These are phyloP conservation scores for Drosophila neocordata DNA, from an alignment of 1,140 invertebrate species.

Conservation along the genomic window DNA sequence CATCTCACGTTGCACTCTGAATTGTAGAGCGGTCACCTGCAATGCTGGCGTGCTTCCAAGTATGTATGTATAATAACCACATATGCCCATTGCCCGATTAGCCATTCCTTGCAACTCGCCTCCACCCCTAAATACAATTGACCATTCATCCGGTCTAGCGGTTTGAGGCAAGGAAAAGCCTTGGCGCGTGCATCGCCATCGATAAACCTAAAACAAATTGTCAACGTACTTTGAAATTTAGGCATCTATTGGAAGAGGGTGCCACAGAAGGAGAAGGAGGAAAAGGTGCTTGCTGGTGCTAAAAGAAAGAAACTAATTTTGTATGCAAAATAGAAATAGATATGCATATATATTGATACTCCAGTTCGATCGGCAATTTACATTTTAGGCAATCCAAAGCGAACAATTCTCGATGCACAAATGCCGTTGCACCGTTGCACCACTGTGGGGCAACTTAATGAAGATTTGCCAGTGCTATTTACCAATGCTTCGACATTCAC, in stretches of 20 bases:
- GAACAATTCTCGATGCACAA: slow-evolving; percentile 35
- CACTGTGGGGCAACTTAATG: slow-evolving; percentile 8
- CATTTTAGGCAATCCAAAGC: slow-evolving; percentile 48
- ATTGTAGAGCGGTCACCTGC: slow-evolving; percentile 63
- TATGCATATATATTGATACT: slow-evolving; percentile 38
- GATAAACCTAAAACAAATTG: slow-evolving; percentile 29
- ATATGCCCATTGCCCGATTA: slow-evolving; percentile 25
- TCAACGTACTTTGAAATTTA: slow-evolving; percentile 6
- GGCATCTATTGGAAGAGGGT: neutral
- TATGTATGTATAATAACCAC: slow-evolving; percentile 48
- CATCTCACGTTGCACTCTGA: slow-evolving; percentile 64
- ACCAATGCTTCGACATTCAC: no score
- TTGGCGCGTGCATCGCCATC: slow-evolving; percentile 58
- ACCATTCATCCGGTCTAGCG: slow-evolving; percentile 39
- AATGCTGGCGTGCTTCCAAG: slow-evolving; percentile 59
- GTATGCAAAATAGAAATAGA: slow-evolving; percentile 41
- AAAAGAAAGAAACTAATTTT: slow-evolving; percentile 25
- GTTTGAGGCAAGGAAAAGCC: slow-evolving; percentile 66
- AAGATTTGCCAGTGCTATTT: no score
- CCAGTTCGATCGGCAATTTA: slow-evolving; percentile 54
- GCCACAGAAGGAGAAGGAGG: neutral
- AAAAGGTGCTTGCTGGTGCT: no score
- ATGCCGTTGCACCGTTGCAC: slow-evolving; percentile 39
- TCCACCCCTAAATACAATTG: slow-evolving; percentile 18
- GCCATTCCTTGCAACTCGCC: slow-evolving; percentile 18